A percentile compares a stretch with the other conserved stretches of the same genome.
These are phyloP conservation scores for Camponotus vicinus DNA, from an alignment of 1,140 invertebrate species.

Conservation along the genomic window DNA sequence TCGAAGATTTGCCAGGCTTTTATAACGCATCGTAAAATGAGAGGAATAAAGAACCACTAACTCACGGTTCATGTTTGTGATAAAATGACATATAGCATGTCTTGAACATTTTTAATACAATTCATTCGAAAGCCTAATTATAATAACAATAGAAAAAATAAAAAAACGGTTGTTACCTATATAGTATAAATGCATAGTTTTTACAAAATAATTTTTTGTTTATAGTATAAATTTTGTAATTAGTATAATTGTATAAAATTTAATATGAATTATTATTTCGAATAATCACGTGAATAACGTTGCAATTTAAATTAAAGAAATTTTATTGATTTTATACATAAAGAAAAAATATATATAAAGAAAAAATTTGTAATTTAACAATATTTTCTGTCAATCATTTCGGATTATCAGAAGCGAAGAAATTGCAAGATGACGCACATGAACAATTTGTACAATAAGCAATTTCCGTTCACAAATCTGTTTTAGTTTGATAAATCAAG, in stretches of 20 bases:
- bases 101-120: conserved; percentile 22
- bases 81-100: not conserved
- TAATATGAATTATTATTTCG: not conserved
- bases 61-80: not conserved
- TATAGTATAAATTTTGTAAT: not conserved
- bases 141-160: not conserved
- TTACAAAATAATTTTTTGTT: not conserved
- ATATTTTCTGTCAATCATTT: not conserved
- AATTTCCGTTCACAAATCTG: conserved; percentile 19
- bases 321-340: not conserved
- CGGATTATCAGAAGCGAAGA: not conserved
- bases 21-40: conserved; percentile 31
- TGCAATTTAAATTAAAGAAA: not conserved
- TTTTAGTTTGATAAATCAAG: not conserved
- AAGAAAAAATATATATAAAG: no score
- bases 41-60: conserved; percentile 2
- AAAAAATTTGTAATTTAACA: not conserved
- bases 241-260: not conserved
- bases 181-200: not conserved
- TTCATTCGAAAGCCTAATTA: not conserved
- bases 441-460: conserved; percentile 1
- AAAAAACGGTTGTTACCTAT: not conserved
- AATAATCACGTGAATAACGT: no score
- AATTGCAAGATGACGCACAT: not conserved
- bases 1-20: conserved; percentile 35